These are phyloP conservation scores for Vireo altiloquus DNA, from an alignment of 2,113 vertebrate species.

Conservation along the genomic window DNA sequence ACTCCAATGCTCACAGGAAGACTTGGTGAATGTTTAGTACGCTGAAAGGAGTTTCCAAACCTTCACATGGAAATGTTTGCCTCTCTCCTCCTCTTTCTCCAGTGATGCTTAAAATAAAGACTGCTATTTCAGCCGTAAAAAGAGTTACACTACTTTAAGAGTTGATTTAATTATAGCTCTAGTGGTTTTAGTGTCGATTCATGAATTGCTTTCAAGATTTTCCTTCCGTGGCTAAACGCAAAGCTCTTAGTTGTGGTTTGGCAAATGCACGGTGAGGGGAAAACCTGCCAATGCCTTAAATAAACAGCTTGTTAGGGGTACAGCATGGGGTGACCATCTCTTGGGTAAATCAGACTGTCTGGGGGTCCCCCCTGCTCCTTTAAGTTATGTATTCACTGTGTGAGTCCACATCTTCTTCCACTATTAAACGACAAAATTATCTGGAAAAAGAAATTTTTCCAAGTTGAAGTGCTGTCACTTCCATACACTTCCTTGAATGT, in stretches of 20 bases:
- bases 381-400: neutral
- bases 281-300: neutral
- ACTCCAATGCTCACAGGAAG: neutral
- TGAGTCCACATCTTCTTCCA: neutral
- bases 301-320: neutral
- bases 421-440: neutral
- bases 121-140: neutral
- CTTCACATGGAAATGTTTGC: neutral
- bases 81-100: neutral
- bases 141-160: neutral
- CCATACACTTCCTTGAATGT: accelerated
- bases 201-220: neutral
- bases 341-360: neutral
- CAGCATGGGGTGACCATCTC: accelerated
- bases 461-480: neutral
- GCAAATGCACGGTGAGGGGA: accelerated
- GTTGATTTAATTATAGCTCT: neutral
- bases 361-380: neutral
- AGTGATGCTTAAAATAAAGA: neutral
- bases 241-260: neutral
- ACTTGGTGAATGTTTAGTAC: neutral
- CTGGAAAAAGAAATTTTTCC: neutral
- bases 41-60: neutral
- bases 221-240: neutral
- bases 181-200: neutral